Percentiles rank a stretch among this genome's conserved stretches.
Conservation (phyloP, 2,113 vertebrate species). For the Phalacrocorax aristotelis region DNA sequence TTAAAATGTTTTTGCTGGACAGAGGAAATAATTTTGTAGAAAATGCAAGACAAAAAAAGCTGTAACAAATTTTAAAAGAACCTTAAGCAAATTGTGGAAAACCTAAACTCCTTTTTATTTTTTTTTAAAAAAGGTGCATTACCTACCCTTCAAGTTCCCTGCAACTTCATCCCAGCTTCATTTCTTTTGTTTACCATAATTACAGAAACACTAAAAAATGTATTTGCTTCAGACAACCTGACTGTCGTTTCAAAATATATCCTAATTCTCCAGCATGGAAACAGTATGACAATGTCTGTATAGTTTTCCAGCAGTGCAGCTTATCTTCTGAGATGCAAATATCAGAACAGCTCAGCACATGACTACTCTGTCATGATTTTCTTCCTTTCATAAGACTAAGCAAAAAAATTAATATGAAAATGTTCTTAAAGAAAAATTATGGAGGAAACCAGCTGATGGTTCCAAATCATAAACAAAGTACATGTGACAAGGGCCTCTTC, state of each 20-base stretch:
- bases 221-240: not conserved
- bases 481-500: not conserved
- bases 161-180: not conserved
- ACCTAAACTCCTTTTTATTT: not conserved
- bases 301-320: not conserved
- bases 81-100: not conserved
- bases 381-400: not conserved
- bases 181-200: not conserved
- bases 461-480: constrained; percentile 33
- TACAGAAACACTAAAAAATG: not conserved
- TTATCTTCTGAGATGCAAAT: not conserved
- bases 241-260: not conserved
- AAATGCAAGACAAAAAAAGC: not conserved
- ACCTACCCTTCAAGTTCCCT: not conserved
- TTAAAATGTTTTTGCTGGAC: not conserved
- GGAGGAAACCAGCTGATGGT: not conserved
- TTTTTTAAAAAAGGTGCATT: too few species aligned
- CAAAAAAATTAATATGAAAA: not conserved
- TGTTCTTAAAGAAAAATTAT: not conserved
- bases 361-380: not conserved
- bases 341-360: not conserved
- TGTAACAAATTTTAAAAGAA: not conserved
- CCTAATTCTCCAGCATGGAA: not conserved
- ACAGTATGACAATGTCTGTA: not conserved
- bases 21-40: not conserved